Base-by-base conservation (phyloP, 2,797 vertebrate species). In the Gallirallus australis region DNA sequence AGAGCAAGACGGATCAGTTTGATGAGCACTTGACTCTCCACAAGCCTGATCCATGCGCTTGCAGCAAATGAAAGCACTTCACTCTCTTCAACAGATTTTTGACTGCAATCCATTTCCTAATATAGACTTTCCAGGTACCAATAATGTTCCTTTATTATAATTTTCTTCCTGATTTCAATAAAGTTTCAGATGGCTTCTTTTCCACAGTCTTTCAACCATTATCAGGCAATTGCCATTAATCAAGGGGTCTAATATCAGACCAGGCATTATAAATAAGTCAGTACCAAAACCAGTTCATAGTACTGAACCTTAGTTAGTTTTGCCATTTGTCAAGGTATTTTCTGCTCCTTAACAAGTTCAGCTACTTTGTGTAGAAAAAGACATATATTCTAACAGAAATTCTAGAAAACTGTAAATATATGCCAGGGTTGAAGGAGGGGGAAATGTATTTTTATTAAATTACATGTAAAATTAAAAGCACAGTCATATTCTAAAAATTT, bases 351-450 rank as follows among this genome's bases (percentile, higher is more conserved):
- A 73, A 9, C 14, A 61, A 72, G 20, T 12, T 88, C 31, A 65
- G 5, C 7, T 82, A 16, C 11, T 73, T 70, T 2, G 0, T 12
- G 16, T 65, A 63, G 13, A 77, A 90, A 82, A 59, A 31, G 2
- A 60, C 3, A 2, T 18, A 30, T 10, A 75, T 56, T 42, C 28
- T 60, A 73, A 21, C 11, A 94, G 30, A 85, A 87, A 73, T 19
- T 63, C 25, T 56, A 64, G 21, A 61, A n/a, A 65, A 35, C 4
- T 60, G 12, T 24, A 86, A 54, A 82, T 39, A 57, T 15, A 35
- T 1, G 48, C 19, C 33, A 47, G 5, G 7, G 6, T 23, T 21
- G 20, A 23, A 2, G 0, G 0, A 3, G 15, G 18, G 25, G 4
- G 20, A 47, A 47, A 23, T 47, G 31, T 12, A 2, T 1, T 8